Evolutionary conservation across 2,113 vertebrate genomes (phyloP), one percentile per base, ranked within the genome.

Genomic region (Porphyrio hochstetteri): DNA sequence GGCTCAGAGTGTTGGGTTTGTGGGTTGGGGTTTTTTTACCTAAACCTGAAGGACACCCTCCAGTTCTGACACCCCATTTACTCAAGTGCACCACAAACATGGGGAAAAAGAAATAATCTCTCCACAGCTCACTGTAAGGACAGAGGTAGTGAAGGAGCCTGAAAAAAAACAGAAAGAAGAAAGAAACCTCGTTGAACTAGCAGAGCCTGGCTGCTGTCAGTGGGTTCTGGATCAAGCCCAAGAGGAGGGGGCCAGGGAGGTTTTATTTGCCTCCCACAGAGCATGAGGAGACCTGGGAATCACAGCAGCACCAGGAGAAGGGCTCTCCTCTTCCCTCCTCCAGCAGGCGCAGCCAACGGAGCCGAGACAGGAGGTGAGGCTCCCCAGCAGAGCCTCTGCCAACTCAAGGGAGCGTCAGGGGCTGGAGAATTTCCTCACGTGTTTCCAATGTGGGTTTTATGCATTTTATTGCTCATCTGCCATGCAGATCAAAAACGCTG

Each of bases 381-480:
- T 96, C 96, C 60, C 86, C 97, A 97, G 93, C 95, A 93, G 91
- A 92, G 96, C 74, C 97, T 97, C 97, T 98, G 96, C 97, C 97
- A 97, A 96, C 97, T 97, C 93, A 97, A 98, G 90, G 97, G 97
- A 97, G 97, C 96, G 96, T 97, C 95, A 96, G 96, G 94, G 94
- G 86, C 94, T 97, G 93, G 96, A 98, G 97, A 97, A 97, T 98
- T 98, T 98, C 97, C 97, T 99, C 99, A 99, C 98, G 98, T 99
- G 99, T 98, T 98, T 98, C 97, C 98, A 99, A 98, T 98, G 99
- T 99, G 98, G 97, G 99, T 95, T 94, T 97, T 97, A 98, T 98
- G 98, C 98, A 98, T 99, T 98, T 99, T 99, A 99, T 91, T 99
- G 98, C 98, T 99, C 98, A 99, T 99, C 98, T 98, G 98, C 98